Base-by-base conservation (phyloP, 1,140 invertebrate species). In the Amphibalanus amphitrite region DNA sequence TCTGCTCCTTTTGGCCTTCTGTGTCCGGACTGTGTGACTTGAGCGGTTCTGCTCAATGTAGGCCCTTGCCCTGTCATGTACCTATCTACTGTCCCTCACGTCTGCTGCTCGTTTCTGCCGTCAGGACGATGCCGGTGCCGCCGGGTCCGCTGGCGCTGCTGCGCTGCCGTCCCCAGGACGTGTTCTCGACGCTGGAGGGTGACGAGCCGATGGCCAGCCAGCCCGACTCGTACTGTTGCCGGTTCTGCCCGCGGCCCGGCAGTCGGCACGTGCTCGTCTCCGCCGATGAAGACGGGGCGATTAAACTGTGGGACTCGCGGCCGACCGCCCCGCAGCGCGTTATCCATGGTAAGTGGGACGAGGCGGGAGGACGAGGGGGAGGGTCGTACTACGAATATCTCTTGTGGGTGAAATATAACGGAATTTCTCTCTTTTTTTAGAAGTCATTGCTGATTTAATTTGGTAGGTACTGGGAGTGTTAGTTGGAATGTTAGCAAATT, bases 241-340 rank as follows among this genome's bases (percentile, higher is more conserved):
- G 65, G 10, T 67, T 67, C 28, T 67, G 65, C 17, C 65, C 65
- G 28, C n/a, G n/a, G 28, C 65, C 28, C 26, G 28, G 65, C 65
- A 28, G 8, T 25, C 8, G 3, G 6, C 65, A 67, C 17, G 23
- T 67, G 65, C 65, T 67, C 3, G 65, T 26, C 17, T 28, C 65
- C n/a, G 65, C 65, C n/a, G 65, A 67, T 25, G 65, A 67, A 26
- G 65, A 67, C n/a, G 65, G 65, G 3, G 8, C n/a, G 10, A 67
- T 67, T 26, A 67, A 67, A 28, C 65, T 67, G 26, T 67, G 65
- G 65, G 65, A 67, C 65, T 28, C 65, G 10, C 65, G 65, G 47
- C 47, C 47, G 6, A 1, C 47, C 47, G 47, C 47, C 47, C 13
- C 10, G 13, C 13, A 20, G 13, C 1, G 13, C 6, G 10, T 59